phyloP scores from a whole-genome alignment of 2,797 vertebrate genomes.

The Mastacembelus armatus region DNA sequence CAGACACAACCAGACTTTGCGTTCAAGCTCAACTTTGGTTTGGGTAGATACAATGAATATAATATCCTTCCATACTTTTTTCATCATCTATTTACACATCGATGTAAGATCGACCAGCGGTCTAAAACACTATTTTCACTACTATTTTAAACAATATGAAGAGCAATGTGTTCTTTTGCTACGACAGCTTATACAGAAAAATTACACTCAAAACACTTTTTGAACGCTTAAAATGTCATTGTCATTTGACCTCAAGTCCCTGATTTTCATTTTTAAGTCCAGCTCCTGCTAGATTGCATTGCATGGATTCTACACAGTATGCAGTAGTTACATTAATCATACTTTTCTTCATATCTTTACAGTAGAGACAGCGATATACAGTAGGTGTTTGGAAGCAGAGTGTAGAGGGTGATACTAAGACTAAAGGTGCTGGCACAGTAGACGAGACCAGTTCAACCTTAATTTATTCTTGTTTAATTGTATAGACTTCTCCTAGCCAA shows the following conservation, averaged over 20 bases:
- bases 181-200: constrained; percentile 84
- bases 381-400: constrained; percentile 84
- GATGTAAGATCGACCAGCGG: constrained; percentile 90
- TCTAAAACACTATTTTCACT: constrained; percentile 85
- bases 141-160: constrained; percentile 85
- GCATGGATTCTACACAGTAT: constrained; percentile 85
- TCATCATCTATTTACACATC: constrained; percentile 84
- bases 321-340: constrained; percentile 81
- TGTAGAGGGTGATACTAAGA: constrained; percentile 82
- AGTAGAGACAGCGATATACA: constrained; percentile 84
- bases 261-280: constrained; percentile 85
- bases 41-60: constrained; percentile 86
- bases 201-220: constrained; percentile 83
- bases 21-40: constrained; percentile 90
- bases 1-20: constrained; percentile 87
- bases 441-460: constrained; percentile 78
- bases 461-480: constrained; percentile 77
- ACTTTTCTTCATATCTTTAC: constrained; percentile 81
- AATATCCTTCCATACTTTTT: constrained; percentile 78
- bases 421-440: constrained; percentile 79
- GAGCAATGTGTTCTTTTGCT: constrained; percentile 85
- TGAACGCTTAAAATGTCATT: constrained; percentile 84
- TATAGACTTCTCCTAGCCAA: constrained; percentile 74
- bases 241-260: constrained; percentile 86
- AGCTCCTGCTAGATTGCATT: constrained; percentile 86